phyloP scores from a whole-genome alignment of 2,888 invertebrate species.

The Urechis unicinctus region DNA sequence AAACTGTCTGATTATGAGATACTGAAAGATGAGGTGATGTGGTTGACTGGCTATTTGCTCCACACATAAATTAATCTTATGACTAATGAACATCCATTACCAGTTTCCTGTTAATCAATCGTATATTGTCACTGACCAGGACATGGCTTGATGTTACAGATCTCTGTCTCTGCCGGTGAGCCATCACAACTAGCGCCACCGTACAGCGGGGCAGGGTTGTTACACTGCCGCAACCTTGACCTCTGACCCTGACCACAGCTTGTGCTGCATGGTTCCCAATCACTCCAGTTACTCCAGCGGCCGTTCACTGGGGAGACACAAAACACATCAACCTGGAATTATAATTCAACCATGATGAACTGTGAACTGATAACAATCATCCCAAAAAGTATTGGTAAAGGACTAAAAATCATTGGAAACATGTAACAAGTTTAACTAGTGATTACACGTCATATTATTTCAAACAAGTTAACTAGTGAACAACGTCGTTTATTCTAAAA shows the following conservation, averaged over 20 bases:
- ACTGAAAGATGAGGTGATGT: background rate
- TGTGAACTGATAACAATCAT: background rate
- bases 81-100: too few species aligned
- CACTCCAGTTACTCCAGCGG: slow-evolving; percentile 42
- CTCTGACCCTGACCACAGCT: slow-evolving; percentile 42
- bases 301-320: slow-evolving; percentile 37
- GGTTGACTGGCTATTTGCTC: background rate
- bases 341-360: background rate
- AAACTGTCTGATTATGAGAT: too few species aligned
- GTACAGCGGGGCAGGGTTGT: slow-evolving; percentile 38
- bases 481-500: too few species aligned
- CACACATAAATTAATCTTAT: too few species aligned
- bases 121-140: slow-evolving; percentile 27
- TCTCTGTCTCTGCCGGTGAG: slow-evolving; percentile 23
- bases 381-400: background rate
- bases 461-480: too few species aligned
- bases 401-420: background rate
- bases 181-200: slow-evolving; percentile 43
- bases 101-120: background rate
- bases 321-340: background rate
- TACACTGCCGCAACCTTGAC: slow-evolving; percentile 36
- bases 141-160: slow-evolving; percentile 36
- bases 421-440: too few species aligned
- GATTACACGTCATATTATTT: too few species aligned
- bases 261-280: slow-evolving; percentile 42